Conservation (phyloP, 2,113 vertebrate genomes). For the Hiodon tergisus region DNA sequence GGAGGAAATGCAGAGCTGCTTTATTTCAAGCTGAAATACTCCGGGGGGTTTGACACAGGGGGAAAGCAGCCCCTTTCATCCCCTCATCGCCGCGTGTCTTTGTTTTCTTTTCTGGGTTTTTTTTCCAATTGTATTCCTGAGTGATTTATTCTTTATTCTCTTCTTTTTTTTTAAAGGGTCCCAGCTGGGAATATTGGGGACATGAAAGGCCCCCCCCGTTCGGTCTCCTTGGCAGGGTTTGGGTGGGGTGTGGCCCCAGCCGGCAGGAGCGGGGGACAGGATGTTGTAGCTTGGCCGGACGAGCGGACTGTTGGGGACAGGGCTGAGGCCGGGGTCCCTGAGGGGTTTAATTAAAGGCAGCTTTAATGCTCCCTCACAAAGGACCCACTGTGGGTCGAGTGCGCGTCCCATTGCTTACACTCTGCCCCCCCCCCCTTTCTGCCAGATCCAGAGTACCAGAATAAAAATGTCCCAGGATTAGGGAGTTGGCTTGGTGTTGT, state of each 20-base stretch:
- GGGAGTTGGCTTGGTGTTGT: neutral
- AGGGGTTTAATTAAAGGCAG: conserved; percentile 41
- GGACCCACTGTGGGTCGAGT: conserved; percentile 20
- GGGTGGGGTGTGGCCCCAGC: neutral
- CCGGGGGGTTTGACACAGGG: neutral
- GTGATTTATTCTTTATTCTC: no score
- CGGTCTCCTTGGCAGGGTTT: neutral
- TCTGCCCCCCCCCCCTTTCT: neutral
- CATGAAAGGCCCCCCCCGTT: neutral
- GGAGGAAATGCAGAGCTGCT: neutral
- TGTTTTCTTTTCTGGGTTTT: neutral
- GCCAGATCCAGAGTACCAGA: conserved; percentile 1
- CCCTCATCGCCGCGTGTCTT: neutral
- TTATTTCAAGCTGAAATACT: neutral
- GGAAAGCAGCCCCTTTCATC: neutral
- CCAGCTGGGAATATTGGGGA: neutral
- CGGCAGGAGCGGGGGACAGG: neutral
- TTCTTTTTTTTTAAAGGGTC: neutral
- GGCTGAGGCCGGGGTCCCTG: conserved; percentile 9
- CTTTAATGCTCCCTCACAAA: conserved; percentile 48
- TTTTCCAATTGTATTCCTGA: no score
- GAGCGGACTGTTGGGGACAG: conserved; percentile 18
- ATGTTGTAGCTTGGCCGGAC: conserved; percentile 25
- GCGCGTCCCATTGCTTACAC: neutral
- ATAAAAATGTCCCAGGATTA: neutral